Evolutionary conservation across 2,888 invertebrate genomes (phyloP).

Genomic region (Acanthopleura granulata): DNA sequence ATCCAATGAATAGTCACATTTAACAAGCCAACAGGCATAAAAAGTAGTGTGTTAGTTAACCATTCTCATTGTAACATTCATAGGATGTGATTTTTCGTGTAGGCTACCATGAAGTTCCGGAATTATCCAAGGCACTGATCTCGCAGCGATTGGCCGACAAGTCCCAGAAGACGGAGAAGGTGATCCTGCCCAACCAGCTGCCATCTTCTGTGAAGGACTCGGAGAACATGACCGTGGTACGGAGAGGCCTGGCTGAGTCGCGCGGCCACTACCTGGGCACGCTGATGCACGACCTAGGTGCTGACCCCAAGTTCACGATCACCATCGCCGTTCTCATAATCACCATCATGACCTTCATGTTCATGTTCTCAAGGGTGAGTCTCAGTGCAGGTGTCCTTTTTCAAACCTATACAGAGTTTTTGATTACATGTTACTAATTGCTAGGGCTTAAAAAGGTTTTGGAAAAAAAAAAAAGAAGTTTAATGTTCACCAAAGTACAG

Average conservation of each 20-base stretch:
- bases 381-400: too few species aligned
- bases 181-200: conserved; percentile 31
- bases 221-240: conserved; percentile 20
- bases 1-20: too few species aligned
- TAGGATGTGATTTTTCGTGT: too few species aligned
- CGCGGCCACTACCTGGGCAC: not conserved
- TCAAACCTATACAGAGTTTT: too few species aligned
- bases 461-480: too few species aligned
- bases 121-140: conserved; percentile 49
- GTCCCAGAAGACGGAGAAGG: conserved; percentile 35
- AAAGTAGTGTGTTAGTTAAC: too few species aligned
- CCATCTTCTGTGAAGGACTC: conserved; percentile 22
- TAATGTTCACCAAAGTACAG: too few species aligned
- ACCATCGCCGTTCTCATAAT: conserved; percentile 43
- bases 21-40: too few species aligned
- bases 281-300: conserved; percentile 37
- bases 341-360: conserved; percentile 49
- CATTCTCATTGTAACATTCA: too few species aligned
- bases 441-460: too few species aligned
- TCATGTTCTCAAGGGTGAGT: conserved; percentile 54
- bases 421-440: too few species aligned
- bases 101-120: conserved; percentile 67
- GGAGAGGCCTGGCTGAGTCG: conserved; percentile 23
- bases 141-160: conserved; percentile 55
- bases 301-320: conserved; percentile 54